phyloP scores from a whole-genome alignment of 2,113 vertebrate species.

The Rhynchomys soricoides region DNA sequence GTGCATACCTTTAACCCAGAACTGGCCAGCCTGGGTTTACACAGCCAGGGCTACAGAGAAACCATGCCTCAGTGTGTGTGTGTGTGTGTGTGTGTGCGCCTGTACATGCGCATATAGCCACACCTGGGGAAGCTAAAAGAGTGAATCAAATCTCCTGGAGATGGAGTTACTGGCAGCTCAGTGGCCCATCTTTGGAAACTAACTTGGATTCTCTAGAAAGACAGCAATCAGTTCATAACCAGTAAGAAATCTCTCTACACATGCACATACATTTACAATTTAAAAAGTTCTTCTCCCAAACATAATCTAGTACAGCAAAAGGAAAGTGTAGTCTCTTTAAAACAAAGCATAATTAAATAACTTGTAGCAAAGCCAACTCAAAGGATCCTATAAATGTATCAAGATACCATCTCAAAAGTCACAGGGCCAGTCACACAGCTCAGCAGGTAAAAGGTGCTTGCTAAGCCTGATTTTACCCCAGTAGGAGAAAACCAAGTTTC shows the following conservation, averaged over 20 bases:
- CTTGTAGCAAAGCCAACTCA: conserved; percentile 26
- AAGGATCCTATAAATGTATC: neutral
- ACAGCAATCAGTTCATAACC: neutral
- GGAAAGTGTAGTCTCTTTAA: neutral
- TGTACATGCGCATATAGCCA: neutral
- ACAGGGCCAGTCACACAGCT: neutral
- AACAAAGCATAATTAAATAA: neutral
- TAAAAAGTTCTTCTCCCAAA: conserved; percentile 47
- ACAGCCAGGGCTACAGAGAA: neutral
- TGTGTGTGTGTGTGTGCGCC: too few relatives aligned
- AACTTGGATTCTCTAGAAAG: neutral
- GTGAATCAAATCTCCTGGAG: neutral
- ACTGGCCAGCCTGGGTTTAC: neutral
- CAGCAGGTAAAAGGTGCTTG: neutral
- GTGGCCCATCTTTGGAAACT: neutral
- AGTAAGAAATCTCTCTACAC: neutral
- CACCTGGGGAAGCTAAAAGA: neutral
- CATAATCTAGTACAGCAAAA: conserved; percentile 20
- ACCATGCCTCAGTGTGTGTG: neutral
- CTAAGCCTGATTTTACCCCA: neutral
- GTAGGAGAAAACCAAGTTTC: neutral
- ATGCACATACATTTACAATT: neutral
- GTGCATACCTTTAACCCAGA: neutral
- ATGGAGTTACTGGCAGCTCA: neutral
- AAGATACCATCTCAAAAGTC: neutral